A percentile compares a stretch with the other conserved stretches of the same genome.
phyloP scores from a whole-genome alignment of 2,888 invertebrate genomes.

The Ganaspis brasiliensis region DNA sequence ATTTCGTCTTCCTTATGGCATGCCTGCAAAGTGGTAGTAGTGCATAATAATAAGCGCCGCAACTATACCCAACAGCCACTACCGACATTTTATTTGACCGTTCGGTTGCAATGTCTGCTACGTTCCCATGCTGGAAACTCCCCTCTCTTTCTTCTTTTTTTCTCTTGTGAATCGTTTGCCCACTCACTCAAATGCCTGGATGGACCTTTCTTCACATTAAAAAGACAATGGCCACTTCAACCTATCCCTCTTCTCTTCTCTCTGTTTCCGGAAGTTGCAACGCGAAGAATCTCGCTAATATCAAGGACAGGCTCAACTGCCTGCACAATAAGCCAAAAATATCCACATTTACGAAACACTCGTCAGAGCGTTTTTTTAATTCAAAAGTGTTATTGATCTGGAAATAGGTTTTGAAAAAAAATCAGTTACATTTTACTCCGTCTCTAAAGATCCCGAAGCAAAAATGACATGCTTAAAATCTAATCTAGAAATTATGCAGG shows the following conservation, averaged over 20 bases:
- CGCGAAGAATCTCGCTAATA: slow-evolving; percentile 29
- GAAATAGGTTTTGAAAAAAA: too few species aligned
- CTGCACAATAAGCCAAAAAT: background rate
- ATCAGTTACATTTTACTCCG: too few species aligned
- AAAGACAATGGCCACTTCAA: slow-evolving; percentile 20
- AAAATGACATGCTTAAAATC: background rate
- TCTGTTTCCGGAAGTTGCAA: slow-evolving; percentile 39
- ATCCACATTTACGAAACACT: too few species aligned
- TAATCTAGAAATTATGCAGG: too few species aligned
- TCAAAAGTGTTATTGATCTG: too few species aligned
- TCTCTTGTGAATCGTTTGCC: background rate
- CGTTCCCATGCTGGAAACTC: slow-evolving; percentile 37
- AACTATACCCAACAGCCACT: slow-evolving; percentile 23
- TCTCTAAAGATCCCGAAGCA: background rate
- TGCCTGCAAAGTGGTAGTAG: slow-evolving; percentile 15
- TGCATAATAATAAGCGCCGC: slow-evolving; percentile 38
- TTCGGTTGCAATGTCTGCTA: slow-evolving; percentile 17
- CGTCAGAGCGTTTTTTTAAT: too few species aligned
- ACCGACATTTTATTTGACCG: slow-evolving; percentile 11
- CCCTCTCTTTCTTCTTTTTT: slow-evolving; percentile 8
- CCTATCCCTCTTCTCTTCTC: background rate
- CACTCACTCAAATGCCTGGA: slow-evolving; percentile 22
- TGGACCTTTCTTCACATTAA: slow-evolving; percentile 9
- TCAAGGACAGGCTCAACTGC: slow-evolving; percentile 25
- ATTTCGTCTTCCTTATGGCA: too few species aligned